Evolutionary conservation across 2,113 vertebrate species (phyloP), one percentile per base, ranked within the genome.

Genomic region (Callorhinus ursinus): DNA sequence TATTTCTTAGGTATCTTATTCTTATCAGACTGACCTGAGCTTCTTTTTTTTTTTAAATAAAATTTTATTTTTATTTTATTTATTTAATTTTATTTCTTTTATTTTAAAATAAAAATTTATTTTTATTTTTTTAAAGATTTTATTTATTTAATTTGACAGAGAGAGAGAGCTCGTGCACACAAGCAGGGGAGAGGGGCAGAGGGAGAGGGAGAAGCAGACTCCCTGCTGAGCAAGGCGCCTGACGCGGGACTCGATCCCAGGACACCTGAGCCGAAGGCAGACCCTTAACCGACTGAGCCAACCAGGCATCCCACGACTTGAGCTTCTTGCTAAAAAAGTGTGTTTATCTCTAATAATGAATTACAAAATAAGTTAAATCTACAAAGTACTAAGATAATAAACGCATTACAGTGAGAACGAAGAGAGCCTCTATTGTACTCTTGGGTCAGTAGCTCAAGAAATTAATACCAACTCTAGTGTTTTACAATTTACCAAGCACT

Each of bases 241-340:
- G 13, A 31, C 14, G 12, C 26, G 5, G 5, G 6, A 2, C 28
- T 65, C 2, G 28, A 7, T 33, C 63, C 63, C 28, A 65, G 28
- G 63, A 33, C 28, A 33, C 28, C 63, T 65, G 63, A 15, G 63
- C 63, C 2, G 1, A 65, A 33, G 13, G 63, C 63, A 67, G 63
- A 33, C 1, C 1, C 63, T 65, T 65, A 67, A 33, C 31, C 6
- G 2, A 67, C 14, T 33, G 5, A 67, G 63, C 1, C 31, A 67
- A 31, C 31, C 63, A 67, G 31, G 63, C 1, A 0, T 16, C 63
- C 63, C 63, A 65, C 61, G 31, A 96, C 33, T 63, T 90, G 33
- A 71, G 9, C 21, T 71, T 96, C 86, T 84, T 77, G 33, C 31
- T 91, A 16, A 86, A 97, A 97, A 90, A 53, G 65, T 53, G 2